A percentile compares a stretch with the other conserved stretches of the same genome.
These are phyloP conservation scores for Noctua fimbriata DNA, from an alignment of 2,888 invertebrate species.

Conservation along the genomic window DNA sequence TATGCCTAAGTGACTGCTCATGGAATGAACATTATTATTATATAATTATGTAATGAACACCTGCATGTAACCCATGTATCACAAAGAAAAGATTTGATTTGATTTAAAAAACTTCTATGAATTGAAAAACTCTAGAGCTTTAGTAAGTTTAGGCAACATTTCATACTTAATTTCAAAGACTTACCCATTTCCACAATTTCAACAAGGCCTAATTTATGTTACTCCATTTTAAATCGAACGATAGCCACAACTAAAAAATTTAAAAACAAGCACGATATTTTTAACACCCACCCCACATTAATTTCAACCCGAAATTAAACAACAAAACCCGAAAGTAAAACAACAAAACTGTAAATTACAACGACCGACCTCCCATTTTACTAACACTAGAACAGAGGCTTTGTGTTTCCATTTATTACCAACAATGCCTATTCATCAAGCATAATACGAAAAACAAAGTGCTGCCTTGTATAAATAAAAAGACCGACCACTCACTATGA, in stretches of 20 bases:
- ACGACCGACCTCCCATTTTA: conserved; percentile 32
- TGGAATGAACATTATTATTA: too few relatives aligned
- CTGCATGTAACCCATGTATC: too few relatives aligned
- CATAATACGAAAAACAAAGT: conserved; percentile 81
- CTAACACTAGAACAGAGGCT: conserved; percentile 52
- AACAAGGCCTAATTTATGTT: neutral
- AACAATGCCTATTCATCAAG: conserved; percentile 67
- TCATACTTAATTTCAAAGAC: neutral
- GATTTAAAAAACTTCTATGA: neutral
- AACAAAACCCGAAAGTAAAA: conserved; percentile 11
- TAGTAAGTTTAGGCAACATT: too few relatives aligned
- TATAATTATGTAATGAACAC: too few relatives aligned
- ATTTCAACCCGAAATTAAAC: conserved; percentile 35
- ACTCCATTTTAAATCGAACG: neutral
- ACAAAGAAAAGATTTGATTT: too few relatives aligned
- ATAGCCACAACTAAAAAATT: neutral
- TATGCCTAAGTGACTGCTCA: too few relatives aligned
- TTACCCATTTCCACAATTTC: neutral
- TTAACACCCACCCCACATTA: conserved; percentile 4
- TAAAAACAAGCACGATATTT: neutral
- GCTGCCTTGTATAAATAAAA: conserved; percentile 78
- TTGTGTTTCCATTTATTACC: conserved; percentile 59
- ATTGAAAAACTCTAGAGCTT: neutral
- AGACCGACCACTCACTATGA: conserved; percentile 77
- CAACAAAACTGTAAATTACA: conserved; percentile 32